Evolutionary conservation across 2,888 invertebrate species (phyloP).

Genomic region (Oithona nana): DNA sequence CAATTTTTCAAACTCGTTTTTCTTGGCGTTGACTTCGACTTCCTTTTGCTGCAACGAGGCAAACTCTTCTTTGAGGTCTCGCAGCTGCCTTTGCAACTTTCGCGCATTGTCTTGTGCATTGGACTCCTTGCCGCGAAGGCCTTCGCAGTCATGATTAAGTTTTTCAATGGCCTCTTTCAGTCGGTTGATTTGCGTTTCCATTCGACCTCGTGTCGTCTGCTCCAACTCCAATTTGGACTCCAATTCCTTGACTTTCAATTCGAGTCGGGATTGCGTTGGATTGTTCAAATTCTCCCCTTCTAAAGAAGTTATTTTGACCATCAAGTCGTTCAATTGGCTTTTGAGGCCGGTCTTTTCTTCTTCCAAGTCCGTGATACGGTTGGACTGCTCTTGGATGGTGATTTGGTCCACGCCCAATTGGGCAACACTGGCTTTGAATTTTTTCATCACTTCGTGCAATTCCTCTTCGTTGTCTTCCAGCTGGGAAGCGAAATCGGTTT

Average conservation of each 20-base stretch:
- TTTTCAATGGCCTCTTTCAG: slow-evolving; percentile 53
- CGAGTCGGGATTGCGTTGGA: slow-evolving; percentile 48
- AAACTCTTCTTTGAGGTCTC: slow-evolving; percentile 37
- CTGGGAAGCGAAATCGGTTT: slow-evolving; percentile 45
- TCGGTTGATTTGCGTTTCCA: slow-evolving; percentile 43
- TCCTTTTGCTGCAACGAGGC: slow-evolving; percentile 22
- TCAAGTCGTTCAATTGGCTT: slow-evolving; percentile 45
- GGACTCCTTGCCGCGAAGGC: slow-evolving; percentile 50
- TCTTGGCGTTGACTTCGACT: slow-evolving; percentile 21
- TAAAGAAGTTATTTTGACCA: slow-evolving; percentile 49
- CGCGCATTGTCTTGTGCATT: slow-evolving; percentile 56
- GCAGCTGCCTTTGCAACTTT: slow-evolving; percentile 46
- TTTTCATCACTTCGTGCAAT: slow-evolving; percentile 65
- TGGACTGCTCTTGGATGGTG: slow-evolving; percentile 7
- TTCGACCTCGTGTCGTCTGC: slow-evolving; percentile 61
- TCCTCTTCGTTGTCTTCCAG: slow-evolving; percentile 88
- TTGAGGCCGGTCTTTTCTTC: slow-evolving; percentile 19
- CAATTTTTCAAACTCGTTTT: slow-evolving; percentile 25
- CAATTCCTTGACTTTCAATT: slow-evolving; percentile 66
- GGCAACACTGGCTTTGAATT: slow-evolving; percentile 71
- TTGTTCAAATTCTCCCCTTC: slow-evolving; percentile 31
- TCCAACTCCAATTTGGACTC: slow-evolving; percentile 80
- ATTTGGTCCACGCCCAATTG: slow-evolving; percentile 63
- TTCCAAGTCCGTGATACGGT: slow-evolving; percentile 11
- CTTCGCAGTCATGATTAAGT: slow-evolving; percentile 46